These are phyloP conservation scores for Tenthredo notha DNA, from an alignment of 2,888 invertebrate species.

Conservation along the genomic window DNA sequence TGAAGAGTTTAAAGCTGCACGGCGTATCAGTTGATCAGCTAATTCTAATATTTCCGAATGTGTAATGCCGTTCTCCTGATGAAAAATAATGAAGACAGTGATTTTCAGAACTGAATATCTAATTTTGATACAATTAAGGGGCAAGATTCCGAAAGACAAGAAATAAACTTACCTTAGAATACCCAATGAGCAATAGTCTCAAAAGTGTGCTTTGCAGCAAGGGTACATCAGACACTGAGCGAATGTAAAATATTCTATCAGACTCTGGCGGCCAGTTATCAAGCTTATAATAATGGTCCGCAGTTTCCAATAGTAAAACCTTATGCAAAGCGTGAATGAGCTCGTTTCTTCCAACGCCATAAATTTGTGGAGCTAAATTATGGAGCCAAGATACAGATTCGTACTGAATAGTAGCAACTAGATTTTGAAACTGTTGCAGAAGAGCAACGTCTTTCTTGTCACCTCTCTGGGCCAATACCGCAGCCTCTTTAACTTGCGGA, in stretches of 20 bases:
- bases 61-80: conserved; percentile 88
- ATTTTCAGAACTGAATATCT: neutral
- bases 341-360: conserved; percentile 86
- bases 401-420: conserved; percentile 84
- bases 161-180: conserved; percentile 81
- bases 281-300: conserved; percentile 90
- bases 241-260: conserved; percentile 88
- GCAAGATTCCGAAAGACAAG: conserved; percentile 42
- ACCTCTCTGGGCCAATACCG: conserved; percentile 79
- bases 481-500: conserved; percentile 87
- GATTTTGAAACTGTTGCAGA: conserved; percentile 79
- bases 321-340: conserved; percentile 90
- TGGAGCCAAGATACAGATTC: conserved; percentile 95
- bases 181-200: conserved; percentile 90
- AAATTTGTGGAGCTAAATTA: conserved; percentile 88
- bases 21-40: conserved; percentile 90
- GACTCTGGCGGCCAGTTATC: conserved; percentile 96
- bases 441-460: conserved; percentile 79
- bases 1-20: conserved; percentile 89
- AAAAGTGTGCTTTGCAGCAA: conserved; percentile 92
- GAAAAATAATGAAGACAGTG: conserved; percentile 61
- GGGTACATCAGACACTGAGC: conserved; percentile 93
- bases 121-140: neutral
- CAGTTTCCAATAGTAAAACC: conserved; percentile 87
- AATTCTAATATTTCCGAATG: conserved; percentile 93